A percentile compares a stretch with the other conserved stretches of the same genome.
Evolutionary conservation across 2,797 vertebrate genomes (phyloP).

Genomic region (Falco novaeseelandiae): DNA sequence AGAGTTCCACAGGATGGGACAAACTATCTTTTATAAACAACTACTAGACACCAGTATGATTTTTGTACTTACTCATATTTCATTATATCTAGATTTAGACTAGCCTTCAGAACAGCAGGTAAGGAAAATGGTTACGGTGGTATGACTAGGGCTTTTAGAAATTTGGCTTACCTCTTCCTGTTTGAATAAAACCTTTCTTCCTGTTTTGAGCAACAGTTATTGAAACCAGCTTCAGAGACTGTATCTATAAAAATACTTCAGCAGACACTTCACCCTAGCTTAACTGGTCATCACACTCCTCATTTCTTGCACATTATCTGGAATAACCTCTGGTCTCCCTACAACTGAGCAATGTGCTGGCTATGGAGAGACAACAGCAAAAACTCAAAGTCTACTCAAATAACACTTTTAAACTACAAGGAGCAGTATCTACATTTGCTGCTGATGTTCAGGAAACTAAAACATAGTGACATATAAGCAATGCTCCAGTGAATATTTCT

Average conservation of each 20-base stretch:
- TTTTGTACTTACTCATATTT: not conserved
- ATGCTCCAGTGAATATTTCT: not conserved
- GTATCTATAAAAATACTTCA: not conserved
- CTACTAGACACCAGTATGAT: not conserved
- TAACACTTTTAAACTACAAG: not conserved
- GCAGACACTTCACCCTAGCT: not conserved
- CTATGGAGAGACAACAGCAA: not conserved
- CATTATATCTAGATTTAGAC: not conserved
- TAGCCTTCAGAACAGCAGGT: not conserved
- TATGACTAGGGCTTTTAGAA: not conserved
- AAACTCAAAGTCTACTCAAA: not conserved
- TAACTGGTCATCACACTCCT: not conserved
- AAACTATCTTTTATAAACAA: not conserved
- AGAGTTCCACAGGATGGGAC: not conserved
- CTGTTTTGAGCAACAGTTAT: not conserved
- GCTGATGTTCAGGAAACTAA: not conserved
- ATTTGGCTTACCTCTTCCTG: conserved; percentile 19
- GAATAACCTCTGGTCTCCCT: not conserved
- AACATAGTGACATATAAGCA: not conserved
- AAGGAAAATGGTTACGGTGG: not conserved
- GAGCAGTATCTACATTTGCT: not conserved
- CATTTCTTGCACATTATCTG: not conserved
- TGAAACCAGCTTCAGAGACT: not conserved
- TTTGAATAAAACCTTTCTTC: not conserved
- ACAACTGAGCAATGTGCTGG: not conserved